Evolutionary conservation across 2,113 vertebrate species (phyloP).

Genomic region (Meleagris gallopavo): DNA sequence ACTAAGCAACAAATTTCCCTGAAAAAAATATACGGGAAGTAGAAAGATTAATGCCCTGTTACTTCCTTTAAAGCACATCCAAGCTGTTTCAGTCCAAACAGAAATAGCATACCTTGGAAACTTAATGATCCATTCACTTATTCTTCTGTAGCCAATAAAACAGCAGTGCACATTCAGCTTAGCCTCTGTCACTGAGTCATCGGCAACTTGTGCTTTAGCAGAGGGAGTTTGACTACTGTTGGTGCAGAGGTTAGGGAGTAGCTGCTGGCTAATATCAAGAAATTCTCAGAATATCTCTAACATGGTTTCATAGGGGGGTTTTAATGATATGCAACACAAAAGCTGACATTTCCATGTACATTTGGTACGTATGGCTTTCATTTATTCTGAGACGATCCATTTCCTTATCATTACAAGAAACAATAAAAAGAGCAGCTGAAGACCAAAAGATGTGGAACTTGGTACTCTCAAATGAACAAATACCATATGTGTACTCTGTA

Average conservation of each 20-base stretch:
- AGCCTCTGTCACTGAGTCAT: neutral
- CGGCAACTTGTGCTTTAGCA: neutral
- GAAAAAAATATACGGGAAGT: neutral
- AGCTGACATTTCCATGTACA: neutral
- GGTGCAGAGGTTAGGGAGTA: neutral
- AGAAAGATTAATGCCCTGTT: neutral
- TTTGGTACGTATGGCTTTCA: neutral
- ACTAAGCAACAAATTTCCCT: neutral
- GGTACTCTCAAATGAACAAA: neutral
- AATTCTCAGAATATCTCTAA: neutral
- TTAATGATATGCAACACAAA: neutral
- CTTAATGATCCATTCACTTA: neutral
- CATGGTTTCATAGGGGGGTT: neutral
- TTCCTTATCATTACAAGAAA: conserved; percentile 49
- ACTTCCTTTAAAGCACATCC: conserved; percentile 1
- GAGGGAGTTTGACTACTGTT: neutral
- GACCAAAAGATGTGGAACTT: neutral
- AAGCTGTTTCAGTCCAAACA: neutral
- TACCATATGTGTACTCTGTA: neutral
- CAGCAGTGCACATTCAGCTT: neutral
- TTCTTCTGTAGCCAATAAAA: neutral
- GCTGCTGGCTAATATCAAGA: neutral
- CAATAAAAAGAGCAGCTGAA: conserved; percentile 42
- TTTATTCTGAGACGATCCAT: conserved; percentile 9
- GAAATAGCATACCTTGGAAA: neutral